These are phyloP conservation scores for Pandion haliaetus DNA, from an alignment of 2,113 vertebrate species.

Conservation along the genomic window DNA sequence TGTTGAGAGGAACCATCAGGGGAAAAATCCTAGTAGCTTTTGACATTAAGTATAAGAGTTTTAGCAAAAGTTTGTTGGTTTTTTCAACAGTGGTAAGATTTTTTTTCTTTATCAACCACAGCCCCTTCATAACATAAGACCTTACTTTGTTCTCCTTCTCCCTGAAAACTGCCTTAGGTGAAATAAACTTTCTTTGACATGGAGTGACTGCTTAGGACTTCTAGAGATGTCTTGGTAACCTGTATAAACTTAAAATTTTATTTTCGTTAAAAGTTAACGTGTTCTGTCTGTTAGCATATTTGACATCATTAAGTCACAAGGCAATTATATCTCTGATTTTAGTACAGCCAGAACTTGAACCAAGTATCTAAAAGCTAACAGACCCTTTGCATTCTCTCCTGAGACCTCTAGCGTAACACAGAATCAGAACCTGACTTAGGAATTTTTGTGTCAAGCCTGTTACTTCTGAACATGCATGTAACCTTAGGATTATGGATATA, in stretches of 20 bases:
- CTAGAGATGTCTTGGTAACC: neutral
- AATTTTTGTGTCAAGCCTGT: neutral
- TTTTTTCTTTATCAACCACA: neutral
- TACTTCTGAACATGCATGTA: neutral
- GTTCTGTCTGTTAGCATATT: neutral
- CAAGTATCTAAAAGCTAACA: neutral
- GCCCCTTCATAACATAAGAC: neutral
- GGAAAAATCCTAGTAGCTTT: neutral
- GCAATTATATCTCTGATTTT: neutral
- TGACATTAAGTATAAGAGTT: neutral
- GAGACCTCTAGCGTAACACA: neutral
- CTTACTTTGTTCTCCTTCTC: neutral
- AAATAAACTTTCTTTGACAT: neutral
- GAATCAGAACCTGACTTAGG: neutral
- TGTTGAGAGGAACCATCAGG: neutral
- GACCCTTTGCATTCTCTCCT: neutral
- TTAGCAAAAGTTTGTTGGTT: neutral
- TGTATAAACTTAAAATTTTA: neutral
- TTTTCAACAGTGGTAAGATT: neutral
- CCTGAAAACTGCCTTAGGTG: neutral
- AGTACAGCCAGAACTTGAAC: neutral
- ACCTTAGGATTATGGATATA: neutral
- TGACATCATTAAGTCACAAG: neutral
- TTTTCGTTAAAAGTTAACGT: neutral
- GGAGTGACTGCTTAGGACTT: neutral